A percentile compares a stretch with the other conserved stretches of the same genome.
These are phyloP conservation scores for Timema podura DNA, from an alignment of 2,888 invertebrate species.

Conservation along the genomic window DNA sequence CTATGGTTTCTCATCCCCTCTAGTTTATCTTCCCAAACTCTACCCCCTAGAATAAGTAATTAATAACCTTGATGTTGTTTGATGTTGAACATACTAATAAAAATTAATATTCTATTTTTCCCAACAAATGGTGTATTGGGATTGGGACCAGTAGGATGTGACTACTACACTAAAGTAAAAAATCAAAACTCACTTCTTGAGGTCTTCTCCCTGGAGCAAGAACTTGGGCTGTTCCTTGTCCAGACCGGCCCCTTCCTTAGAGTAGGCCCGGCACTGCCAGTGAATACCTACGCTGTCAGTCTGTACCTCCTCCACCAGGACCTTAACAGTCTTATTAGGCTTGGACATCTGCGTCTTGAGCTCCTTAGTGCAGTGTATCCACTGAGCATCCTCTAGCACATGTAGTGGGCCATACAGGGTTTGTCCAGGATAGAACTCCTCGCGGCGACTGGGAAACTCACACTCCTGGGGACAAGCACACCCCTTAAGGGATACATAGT, in stretches of 20 bases:
- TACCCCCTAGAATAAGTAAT: too few relatives aligned
- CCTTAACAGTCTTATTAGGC: slow-evolving; percentile 46
- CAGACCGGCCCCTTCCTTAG: slow-evolving; percentile 52
- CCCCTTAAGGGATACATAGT: neutral
- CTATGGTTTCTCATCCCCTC: too few relatives aligned
- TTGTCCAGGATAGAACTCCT: slow-evolving; percentile 67
- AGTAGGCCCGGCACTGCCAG: slow-evolving; percentile 76
- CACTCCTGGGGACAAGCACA: slow-evolving; percentile 44
- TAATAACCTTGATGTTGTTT: too few relatives aligned
- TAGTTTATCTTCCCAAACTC: too few relatives aligned
- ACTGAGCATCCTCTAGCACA: slow-evolving; percentile 71
- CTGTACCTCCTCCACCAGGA: slow-evolving; percentile 74
- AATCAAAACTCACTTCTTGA: slow-evolving; percentile 52
- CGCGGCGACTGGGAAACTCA: slow-evolving; percentile 51
- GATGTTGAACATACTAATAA: too few relatives aligned
- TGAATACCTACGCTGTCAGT: slow-evolving; percentile 78
- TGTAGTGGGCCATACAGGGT: slow-evolving; percentile 69
- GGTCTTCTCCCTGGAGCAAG: slow-evolving; percentile 67
- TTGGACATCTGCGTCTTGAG: slow-evolving; percentile 54
- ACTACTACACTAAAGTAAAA: too few relatives aligned
- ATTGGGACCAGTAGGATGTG: too few relatives aligned
- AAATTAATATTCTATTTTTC: too few relatives aligned
- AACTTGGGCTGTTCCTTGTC: slow-evolving; percentile 64
- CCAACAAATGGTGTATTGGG: too few relatives aligned
- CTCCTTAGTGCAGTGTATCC: slow-evolving; percentile 73